phyloP scores from a whole-genome alignment of 1,140 invertebrate species.

The Penaeus indicus region DNA sequence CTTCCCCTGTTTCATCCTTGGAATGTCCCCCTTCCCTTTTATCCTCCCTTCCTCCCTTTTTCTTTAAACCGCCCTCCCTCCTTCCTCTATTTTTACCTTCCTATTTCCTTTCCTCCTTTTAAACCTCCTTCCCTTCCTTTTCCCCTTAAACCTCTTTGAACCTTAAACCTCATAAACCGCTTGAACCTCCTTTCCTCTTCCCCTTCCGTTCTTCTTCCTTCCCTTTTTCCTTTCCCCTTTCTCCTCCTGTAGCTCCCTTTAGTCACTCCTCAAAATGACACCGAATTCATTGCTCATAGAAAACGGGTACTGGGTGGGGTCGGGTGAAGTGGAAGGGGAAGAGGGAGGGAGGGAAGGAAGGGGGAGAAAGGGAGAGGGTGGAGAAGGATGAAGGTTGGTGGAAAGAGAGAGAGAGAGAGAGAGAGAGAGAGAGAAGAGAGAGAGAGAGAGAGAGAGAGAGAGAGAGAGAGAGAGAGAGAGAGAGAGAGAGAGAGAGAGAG shows the following conservation, averaged over 20 bases:
- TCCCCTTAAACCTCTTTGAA: too few species aligned
- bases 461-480: too few species aligned
- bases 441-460: background rate
- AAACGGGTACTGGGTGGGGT: conserved; percentile 3
- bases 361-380: conserved; percentile 32
- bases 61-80: too few species aligned
- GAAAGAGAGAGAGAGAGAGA: background rate
- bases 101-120: background rate
- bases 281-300: conserved; percentile 3
- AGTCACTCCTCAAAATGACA: background rate
- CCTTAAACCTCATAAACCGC: background rate
- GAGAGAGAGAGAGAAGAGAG: background rate
- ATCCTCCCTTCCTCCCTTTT: too few species aligned
- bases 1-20: too few species aligned
- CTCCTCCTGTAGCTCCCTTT: background rate
- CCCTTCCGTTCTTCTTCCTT: background rate
- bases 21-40: too few species aligned
- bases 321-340: conserved; percentile 1
- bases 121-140: background rate
- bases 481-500: too few species aligned
- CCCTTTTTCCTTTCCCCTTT: background rate
- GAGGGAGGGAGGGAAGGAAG: background rate
- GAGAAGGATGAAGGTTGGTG: background rate
- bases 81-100: too few species aligned
- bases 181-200: background rate